Base-by-base conservation (phyloP, 2,113 vertebrate genomes). In the Crotophaga sulcirostris region DNA sequence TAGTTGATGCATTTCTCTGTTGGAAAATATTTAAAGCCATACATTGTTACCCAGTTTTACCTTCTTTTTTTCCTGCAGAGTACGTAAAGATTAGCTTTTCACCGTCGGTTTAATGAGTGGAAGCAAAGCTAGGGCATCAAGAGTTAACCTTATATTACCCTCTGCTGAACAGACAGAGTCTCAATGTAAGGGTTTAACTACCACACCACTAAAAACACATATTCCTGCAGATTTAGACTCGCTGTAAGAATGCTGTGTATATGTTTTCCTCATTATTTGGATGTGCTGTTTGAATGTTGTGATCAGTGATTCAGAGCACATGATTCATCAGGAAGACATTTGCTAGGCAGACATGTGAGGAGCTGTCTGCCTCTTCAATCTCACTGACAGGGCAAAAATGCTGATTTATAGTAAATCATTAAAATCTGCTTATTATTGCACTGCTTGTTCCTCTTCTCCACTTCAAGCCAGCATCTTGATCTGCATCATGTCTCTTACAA, bases 381-480 rank as follows among this genome's bases (percentile, higher is more conserved):
- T 98, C 98, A 97, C 98, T 98, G 98, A 98, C 98, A 99, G 98
- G 98, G 98, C 98, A 98, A 98, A 98, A 99, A 98, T 98, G 98
- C 98, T 99, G 98, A 99, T 99, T 99, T 99, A 99, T 99, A 98
- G 98, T 98, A 98, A 97, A 98, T 98, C 98, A 99, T 99, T 99
- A 98, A 99, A 99, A 98, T 98, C 98, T 98, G 98, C 98, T 99
- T 99, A 99, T 98, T 98, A 98, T 98, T 98, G 98, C 97, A 96
- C 98, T 97, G 97, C 98, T 98, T 98, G 97, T 97, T 98, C 98
- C 97, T 98, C 97, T 98, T 97, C 97, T 95, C 97, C 97, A 98
- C 98, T 98, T 98, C 97, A 97, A 97, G 97, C 97, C 96, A 85
- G 97, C 97, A 97, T 98, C 98, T 97, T 97, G 98, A 98, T 98